These are phyloP conservation scores for Crocodylus rhombifer DNA, from an alignment of 2,797 vertebrate genomes.

Conservation along the genomic window DNA sequence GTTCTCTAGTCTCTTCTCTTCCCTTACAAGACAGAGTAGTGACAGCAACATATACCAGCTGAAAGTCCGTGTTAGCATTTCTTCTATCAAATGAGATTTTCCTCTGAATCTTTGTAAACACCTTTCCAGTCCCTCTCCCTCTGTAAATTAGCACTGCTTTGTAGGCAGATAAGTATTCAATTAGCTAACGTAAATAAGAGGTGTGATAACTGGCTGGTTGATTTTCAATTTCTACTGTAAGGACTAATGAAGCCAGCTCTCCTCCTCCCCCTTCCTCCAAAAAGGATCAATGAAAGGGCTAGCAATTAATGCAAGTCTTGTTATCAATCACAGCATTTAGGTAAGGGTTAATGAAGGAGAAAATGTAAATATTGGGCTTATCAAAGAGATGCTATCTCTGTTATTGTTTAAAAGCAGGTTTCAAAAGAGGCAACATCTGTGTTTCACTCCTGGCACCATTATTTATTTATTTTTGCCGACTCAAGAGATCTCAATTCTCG, in stretches of 20 bases:
- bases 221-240: background rate
- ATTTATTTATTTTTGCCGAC: background rate
- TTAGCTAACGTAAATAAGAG: slow-evolving; percentile 6
- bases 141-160: slow-evolving; percentile 28
- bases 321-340: background rate
- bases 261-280: background rate
- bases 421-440: background rate
- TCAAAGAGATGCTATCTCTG: background rate
- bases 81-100: slow-evolving; percentile 26
- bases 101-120: too few relatives aligned
- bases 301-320: background rate
- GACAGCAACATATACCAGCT: background rate
- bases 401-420: background rate
- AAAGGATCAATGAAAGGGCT: background rate
- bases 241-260: background rate
- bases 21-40: background rate
- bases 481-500: too few relatives aligned
- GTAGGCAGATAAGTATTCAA: slow-evolving; percentile 35
- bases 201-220: background rate
- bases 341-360: background rate
- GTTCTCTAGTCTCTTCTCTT: background rate
- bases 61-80: background rate
- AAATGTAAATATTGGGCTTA: background rate
- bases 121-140: background rate
- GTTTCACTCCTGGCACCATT: background rate